Evolutionary conservation across 2,888 invertebrate species (phyloP).

Genomic region (Acanthosepion pharaonis): DNA sequence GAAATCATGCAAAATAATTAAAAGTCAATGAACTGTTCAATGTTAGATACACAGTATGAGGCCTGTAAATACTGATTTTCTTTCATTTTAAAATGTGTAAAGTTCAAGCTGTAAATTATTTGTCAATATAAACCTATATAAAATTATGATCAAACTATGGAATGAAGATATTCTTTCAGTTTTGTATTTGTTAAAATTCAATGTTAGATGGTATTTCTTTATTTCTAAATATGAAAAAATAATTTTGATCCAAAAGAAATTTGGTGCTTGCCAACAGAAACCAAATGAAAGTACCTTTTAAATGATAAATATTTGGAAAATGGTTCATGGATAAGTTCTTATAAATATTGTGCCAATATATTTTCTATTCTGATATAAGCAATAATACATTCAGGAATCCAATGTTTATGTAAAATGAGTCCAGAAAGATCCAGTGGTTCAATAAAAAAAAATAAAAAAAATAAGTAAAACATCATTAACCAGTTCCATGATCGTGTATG

Average conservation of each 20-base stretch:
- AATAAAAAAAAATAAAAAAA: neutral
- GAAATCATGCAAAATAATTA: neutral
- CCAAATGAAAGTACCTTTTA: neutral
- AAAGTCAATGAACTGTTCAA: neutral
- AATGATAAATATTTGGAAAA: neutral
- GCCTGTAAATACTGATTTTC: constrained; percentile 33
- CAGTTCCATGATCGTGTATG: too few relatives aligned
- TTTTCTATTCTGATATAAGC: neutral
- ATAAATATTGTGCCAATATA: neutral
- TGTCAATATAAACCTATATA: neutral
- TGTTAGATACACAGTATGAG: neutral
- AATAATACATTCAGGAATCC: neutral
- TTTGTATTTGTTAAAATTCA: neutral
- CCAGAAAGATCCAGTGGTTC: neutral
- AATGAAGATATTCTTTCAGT: neutral
- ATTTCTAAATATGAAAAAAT: neutral
- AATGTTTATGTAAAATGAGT: neutral
- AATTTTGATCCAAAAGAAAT: neutral
- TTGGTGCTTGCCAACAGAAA: neutral
- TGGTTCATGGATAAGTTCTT: neutral
- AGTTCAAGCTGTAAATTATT: neutral
- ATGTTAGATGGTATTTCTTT: too few relatives aligned
- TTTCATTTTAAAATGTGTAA: neutral
- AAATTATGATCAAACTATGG: neutral
- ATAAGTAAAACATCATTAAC: too few relatives aligned